Evolutionary conservation across 2,888 invertebrate genomes (phyloP).

Genomic region (Phengaris alcon): DNA sequence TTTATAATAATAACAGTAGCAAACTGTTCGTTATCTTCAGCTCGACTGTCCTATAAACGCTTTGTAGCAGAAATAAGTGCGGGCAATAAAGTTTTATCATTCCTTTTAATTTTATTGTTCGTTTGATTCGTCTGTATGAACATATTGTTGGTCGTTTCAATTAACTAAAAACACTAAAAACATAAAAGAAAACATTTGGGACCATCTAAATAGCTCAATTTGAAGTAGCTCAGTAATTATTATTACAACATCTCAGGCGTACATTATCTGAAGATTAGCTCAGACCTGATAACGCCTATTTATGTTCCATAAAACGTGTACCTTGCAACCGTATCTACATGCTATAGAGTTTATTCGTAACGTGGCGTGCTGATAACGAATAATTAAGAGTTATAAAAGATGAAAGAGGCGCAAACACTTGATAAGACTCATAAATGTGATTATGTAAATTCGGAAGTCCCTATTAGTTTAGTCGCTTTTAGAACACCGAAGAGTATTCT

Average conservation of each 20-base stretch:
- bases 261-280: constrained; percentile 29
- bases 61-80: constrained; percentile 13
- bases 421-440: constrained; percentile 25
- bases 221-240: constrained; percentile 20
- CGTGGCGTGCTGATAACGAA: constrained; percentile 15
- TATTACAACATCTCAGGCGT: not conserved
- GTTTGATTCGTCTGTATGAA: not conserved
- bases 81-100: constrained; percentile 9
- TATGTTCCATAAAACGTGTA: constrained; percentile 27
- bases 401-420: constrained; percentile 30
- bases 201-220: constrained; percentile 19
- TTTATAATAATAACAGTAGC: not conserved
- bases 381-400: constrained; percentile 31
- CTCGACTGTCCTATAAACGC: not conserved
- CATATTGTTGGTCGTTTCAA: not conserved
- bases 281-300: constrained; percentile 23
- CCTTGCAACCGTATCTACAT: constrained; percentile 12
- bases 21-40: not conserved
- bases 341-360: not conserved
- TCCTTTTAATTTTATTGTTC: constrained; percentile 14
- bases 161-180: constrained; percentile 17
- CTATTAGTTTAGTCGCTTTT: not conserved
- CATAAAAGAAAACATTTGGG: constrained; percentile 7
- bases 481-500: not conserved
- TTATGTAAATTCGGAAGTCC: constrained; percentile 16